These are phyloP conservation scores for Epinephelus moara DNA, from an alignment of 2,113 vertebrate genomes.

Conservation along the genomic window DNA sequence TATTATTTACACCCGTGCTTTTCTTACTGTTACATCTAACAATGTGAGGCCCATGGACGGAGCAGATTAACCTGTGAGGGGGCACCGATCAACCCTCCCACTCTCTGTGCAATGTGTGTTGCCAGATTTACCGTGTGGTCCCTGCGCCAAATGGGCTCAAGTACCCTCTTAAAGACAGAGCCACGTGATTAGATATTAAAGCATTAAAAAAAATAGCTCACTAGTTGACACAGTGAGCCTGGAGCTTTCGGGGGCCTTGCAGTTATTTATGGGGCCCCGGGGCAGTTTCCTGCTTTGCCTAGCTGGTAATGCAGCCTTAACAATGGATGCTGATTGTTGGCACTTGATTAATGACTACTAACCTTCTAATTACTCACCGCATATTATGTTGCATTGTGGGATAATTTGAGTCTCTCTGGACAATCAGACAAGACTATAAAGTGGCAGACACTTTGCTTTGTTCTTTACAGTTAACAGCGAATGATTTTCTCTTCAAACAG, in stretches of 20 bases:
- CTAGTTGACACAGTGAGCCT: not conserved
- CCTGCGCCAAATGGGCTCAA: constrained; percentile 6
- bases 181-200: not conserved
- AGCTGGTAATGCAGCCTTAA: constrained; percentile 20
- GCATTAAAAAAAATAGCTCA: not conserved
- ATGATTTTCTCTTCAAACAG: constrained; percentile 1
- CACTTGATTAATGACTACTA: constrained; percentile 27
- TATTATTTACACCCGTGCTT: constrained; percentile 1
- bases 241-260: not conserved
- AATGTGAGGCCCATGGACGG: not conserved
- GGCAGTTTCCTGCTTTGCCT: not conserved
- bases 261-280: not conserved
- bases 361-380: constrained; percentile 24
- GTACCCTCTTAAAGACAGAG: not conserved
- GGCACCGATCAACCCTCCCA: not conserved
- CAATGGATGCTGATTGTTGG: constrained; percentile 23
- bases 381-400: constrained; percentile 11
- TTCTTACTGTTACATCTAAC: not conserved
- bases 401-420: constrained; percentile 15
- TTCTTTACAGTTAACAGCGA: not conserved
- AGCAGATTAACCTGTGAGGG: not conserved
- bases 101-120: not conserved
- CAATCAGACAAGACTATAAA: not conserved
- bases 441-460: constrained; percentile 1
- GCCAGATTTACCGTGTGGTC: not conserved